A percentile compares a stretch with the other conserved stretches of the same genome.
phyloP scores from a whole-genome alignment of 2,113 vertebrate species.

The Procavia capensis region DNA sequence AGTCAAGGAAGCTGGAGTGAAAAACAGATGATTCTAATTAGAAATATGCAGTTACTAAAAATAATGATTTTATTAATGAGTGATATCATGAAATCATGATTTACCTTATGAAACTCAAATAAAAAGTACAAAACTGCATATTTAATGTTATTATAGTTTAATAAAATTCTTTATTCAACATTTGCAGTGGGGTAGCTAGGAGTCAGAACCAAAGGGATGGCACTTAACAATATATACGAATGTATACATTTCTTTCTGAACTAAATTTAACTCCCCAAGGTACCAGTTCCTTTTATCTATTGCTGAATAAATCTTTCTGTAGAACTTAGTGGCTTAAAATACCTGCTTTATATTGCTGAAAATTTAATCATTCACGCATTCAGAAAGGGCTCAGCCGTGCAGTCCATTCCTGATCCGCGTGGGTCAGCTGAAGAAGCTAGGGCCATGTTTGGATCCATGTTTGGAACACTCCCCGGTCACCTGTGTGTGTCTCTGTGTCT shows the following conservation, averaged over 20 bases:
- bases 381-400: background rate
- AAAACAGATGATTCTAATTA: background rate
- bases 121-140: background rate
- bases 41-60: background rate
- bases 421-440: background rate
- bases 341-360: background rate
- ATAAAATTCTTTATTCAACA: background rate
- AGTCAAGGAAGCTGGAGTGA: background rate
- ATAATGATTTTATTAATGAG: background rate
- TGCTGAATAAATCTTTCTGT: background rate
- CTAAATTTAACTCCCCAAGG: background rate
- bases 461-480: background rate
- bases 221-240: background rate
- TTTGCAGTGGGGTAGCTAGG: background rate
- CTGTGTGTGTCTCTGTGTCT: background rate
- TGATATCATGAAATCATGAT: background rate
- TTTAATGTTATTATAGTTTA: background rate
- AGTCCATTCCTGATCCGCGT: background rate
- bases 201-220: too few species aligned
- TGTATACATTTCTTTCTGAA: background rate
- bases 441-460: background rate
- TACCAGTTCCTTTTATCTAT: background rate
- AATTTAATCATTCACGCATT: background rate
- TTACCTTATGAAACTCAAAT: background rate
- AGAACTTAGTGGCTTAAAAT: background rate